Base-by-base conservation (phyloP, 2,797 vertebrate species). In the Labroides dimidiatus region DNA sequence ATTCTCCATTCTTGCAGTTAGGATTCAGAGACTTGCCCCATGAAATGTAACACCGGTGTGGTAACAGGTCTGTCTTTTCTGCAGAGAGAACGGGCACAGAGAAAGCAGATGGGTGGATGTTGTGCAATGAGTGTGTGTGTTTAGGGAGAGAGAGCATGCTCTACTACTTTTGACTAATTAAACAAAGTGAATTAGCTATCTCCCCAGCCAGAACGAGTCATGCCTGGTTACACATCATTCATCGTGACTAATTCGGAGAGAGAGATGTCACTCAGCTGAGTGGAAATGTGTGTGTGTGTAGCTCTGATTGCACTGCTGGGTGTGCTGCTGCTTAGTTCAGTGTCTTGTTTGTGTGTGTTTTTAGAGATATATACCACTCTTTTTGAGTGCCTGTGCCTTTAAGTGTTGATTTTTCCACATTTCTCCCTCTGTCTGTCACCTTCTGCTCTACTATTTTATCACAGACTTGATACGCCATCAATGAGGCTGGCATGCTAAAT, bases 141-240 rank as follows among this genome's bases (percentile, higher is more conserved):
- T 80, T 77, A 41, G 66, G 19, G 81, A 82, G 78, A 74, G 75
- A 65, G 76, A 86, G 82, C 77, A 58, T 78, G 78, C 83, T 86
- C 79, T 82, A 89, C 84, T 90, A 91, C 89, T 87, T 89, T 91
- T 88, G 86, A 87, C 82, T 93, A 91, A 91, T 89, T 87, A 88
- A 89, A 90, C 90, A 91, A 91, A 91, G 88, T 89, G 86, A 92
- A 91, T 91, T 87, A 91, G 72, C 78, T 79, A 78, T 85, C 85
- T 91, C 84, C 84, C 84, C 87, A 89, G 87, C 85, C 89, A 90
- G 87, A 90, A 84, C 76, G 89, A 82, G 82, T 84, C 86, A 90
- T 64, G 85, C 79, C 89, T 91, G 87, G 84, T 92, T 92, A 86
- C 81, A 87, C 85, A 88, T 89, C 85, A 89, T 78, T 91, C 90